Percentiles rank a stretch among this genome's conserved stretches.
Conservation (phyloP, 2,797 vertebrate genomes). For the Remorina albescens region DNA sequence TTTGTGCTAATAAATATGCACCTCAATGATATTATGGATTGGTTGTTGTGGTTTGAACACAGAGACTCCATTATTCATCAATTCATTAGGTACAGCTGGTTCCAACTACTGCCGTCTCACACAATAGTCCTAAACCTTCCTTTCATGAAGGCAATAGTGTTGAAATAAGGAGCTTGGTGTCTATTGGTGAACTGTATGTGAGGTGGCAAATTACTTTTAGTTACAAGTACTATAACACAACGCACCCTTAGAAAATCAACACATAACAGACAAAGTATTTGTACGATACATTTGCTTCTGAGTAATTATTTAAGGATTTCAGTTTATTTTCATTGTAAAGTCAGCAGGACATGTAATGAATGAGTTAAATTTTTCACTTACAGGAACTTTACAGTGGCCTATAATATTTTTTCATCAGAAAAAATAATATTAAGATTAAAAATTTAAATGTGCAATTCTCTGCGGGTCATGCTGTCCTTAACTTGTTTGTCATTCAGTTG, state of each 20-base stretch:
- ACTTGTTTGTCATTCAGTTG: neutral
- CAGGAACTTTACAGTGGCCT: neutral
- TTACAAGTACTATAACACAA: neutral
- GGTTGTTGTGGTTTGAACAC: slow-evolving; percentile 11
- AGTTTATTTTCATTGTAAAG: slow-evolving; percentile 27
- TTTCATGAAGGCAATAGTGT: neutral
- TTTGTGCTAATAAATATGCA: slow-evolving; percentile 48
- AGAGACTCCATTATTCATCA: neutral
- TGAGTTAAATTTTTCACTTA: neutral
- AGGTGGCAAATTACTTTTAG: neutral
- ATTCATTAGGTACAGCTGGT: neutral
- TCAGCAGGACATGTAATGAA: slow-evolving; percentile 2
- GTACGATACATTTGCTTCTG: neutral
- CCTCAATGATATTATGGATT: neutral
- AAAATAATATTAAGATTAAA: neutral
- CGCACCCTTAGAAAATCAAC: neutral
- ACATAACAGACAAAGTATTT: neutral
- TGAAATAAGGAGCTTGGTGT: neutral
- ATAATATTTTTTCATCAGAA: neutral
- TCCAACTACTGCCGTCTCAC: neutral
- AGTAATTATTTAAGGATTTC: neutral
- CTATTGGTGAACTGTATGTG: neutral
- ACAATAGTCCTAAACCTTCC: neutral
- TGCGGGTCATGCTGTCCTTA: neutral
- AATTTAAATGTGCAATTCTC: neutral